Evolutionary conservation across 2,888 invertebrate genomes (phyloP).

Genomic region (Plebejus argus): DNA sequence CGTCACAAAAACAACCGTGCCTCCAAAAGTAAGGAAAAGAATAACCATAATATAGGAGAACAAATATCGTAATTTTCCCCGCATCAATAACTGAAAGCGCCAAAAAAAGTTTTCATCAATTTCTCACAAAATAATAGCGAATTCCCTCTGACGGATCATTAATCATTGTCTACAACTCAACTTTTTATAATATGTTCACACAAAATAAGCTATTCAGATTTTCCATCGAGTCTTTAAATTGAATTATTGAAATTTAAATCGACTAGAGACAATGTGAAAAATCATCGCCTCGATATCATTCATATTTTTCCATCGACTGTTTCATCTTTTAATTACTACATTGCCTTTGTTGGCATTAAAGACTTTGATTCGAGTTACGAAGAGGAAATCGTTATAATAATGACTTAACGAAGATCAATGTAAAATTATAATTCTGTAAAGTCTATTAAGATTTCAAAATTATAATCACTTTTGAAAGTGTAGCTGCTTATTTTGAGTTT

Average conservation of each 20-base stretch:
- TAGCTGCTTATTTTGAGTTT: too few relatives aligned
- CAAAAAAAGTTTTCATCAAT: conserved; percentile 44
- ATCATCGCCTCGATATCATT: conserved; percentile 24
- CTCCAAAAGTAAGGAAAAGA: conserved; percentile 19
- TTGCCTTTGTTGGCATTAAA: background rate
- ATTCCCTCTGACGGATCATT: conserved; percentile 50
- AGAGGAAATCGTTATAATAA: background rate
- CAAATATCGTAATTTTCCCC: conserved; percentile 31
- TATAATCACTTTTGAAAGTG: background rate
- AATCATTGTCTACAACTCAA: conserved; percentile 52
- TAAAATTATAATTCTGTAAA: background rate
- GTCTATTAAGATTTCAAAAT: background rate
- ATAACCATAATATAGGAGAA: conserved; percentile 29
- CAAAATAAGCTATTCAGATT: conserved; percentile 45
- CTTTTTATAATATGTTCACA: conserved; percentile 52
- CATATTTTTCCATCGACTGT: conserved; percentile 26
- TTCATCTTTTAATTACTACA: conserved; percentile 9
- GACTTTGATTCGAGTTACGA: conserved; percentile 2
- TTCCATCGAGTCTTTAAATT: conserved; percentile 35
- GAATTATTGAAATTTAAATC: conserved; percentile 34
- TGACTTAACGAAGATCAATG: background rate
- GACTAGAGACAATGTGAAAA: conserved; percentile 26
- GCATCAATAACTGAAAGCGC: conserved; percentile 32
- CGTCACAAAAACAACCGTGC: conserved; percentile 9
- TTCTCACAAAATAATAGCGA: conserved; percentile 50